A percentile compares a stretch with the other conserved stretches of the same genome.
phyloP scores from a whole-genome alignment of 2,113 vertebrate genomes.

The Mustela lutreola region DNA sequence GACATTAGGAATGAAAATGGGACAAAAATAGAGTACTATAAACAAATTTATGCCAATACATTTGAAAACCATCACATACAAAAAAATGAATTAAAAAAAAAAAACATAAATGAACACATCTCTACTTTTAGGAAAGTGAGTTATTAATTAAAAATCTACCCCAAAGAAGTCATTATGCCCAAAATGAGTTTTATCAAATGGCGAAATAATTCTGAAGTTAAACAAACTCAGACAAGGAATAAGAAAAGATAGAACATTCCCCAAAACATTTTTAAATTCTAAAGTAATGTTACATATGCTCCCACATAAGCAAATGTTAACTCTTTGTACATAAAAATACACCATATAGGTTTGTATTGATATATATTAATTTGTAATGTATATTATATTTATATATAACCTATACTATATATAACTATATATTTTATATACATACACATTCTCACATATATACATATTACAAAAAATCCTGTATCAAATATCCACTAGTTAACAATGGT shows the following conservation, averaged over 20 bases:
- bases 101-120: slow-evolving; percentile 15
- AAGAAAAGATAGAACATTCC: slow-evolving; percentile 13
- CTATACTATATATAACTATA: not conserved
- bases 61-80: not conserved
- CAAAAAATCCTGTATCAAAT: not conserved
- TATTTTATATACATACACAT: not conserved
- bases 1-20: not conserved
- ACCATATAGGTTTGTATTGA: not conserved
- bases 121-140: not conserved
- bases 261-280: not conserved
- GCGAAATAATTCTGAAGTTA: slow-evolving; percentile 41
- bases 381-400: not conserved
- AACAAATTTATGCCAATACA: not conserved
- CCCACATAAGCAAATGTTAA: not conserved
- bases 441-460: not conserved
- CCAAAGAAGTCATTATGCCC: not conserved
- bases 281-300: not conserved
- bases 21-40: not conserved
- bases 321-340: not conserved
- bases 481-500: not conserved
- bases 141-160: not conserved
- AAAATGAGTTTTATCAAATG: slow-evolving; percentile 8
- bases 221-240: not conserved
- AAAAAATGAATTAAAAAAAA: slow-evolving; percentile 22
- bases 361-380: not conserved